Percentiles rank a stretch among this genome's conserved stretches.
Evolutionary conservation across 2,888 invertebrate species (phyloP).

Genomic region (Luperina testacea): DNA sequence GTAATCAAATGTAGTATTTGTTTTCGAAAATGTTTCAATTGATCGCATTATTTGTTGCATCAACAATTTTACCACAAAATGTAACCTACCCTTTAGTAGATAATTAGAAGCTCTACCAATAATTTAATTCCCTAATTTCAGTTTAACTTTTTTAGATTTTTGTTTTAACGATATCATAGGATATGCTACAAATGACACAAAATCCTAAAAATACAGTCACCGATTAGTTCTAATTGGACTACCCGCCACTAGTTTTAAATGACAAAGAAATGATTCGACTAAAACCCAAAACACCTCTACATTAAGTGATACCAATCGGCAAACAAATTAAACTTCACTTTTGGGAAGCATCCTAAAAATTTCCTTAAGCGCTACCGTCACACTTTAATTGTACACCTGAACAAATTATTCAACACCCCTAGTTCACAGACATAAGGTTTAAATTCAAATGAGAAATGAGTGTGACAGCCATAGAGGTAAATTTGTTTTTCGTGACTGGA

Average conservation of each 20-base stretch:
- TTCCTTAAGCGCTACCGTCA: conserved; percentile 57
- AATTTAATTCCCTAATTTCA: not conserved
- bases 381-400: conserved; percentile 15
- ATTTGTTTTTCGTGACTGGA: conserved; percentile 47
- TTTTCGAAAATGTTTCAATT: conserved; percentile 8
- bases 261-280: conserved; percentile 50
- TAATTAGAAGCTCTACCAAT: not conserved
- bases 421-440: not conserved
- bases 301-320: conserved; percentile 72
- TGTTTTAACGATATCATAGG: not conserved
- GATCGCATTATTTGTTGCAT: conserved; percentile 4
- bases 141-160: not conserved
- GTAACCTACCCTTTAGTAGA: not conserved
- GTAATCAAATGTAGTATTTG: conserved; percentile 33
- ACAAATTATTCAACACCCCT: conserved; percentile 33
- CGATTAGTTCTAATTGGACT: conserved; percentile 56
- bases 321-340: conserved; percentile 70
- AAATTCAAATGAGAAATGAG: conserved; percentile 38
- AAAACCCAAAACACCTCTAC: conserved; percentile 64
- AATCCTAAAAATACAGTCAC: conserved; percentile 16
- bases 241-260: conserved; percentile 53
- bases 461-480: conserved; percentile 17
- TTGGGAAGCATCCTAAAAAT: conserved; percentile 72
- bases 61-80: not conserved
- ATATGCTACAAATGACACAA: conserved; percentile 2